These are phyloP conservation scores for Coptodon bakossiorum DNA, from an alignment of 2,113 vertebrate species.

Conservation along the genomic window DNA sequence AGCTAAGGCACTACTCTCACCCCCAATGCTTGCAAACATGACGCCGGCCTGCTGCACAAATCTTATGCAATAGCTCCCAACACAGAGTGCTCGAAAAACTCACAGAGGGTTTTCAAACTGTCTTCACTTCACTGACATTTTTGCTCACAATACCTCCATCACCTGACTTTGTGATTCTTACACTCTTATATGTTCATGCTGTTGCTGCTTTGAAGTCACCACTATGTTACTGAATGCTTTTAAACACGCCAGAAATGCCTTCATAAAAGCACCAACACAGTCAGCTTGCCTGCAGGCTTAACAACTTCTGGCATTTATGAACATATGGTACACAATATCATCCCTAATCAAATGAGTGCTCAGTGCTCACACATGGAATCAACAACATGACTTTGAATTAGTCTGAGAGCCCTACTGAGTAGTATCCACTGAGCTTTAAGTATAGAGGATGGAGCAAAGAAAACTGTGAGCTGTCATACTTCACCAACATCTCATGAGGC, in stretches of 20 bases:
- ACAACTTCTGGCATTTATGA: background rate
- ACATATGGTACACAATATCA: background rate
- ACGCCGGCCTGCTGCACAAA: background rate
- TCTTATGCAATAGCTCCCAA: constrained; percentile 10
- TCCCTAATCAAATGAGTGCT: background rate
- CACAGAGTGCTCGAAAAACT: background rate
- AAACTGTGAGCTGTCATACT: background rate
- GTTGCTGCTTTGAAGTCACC: background rate
- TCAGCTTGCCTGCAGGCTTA: background rate
- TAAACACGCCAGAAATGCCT: background rate
- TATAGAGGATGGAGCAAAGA: background rate
- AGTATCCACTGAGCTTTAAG: background rate
- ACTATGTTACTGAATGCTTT: background rate
- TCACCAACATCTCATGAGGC: constrained; percentile 18
- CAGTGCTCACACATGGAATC: background rate
- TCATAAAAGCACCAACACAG: background rate
- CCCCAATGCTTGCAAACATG: background rate
- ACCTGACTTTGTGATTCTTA: background rate
- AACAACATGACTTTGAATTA: background rate
- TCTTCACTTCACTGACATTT: background rate
- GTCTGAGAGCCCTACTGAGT: background rate
- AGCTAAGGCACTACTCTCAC: background rate
- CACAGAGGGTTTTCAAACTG: background rate
- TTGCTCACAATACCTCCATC: background rate
- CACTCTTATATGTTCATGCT: background rate